A percentile compares a stretch with the other conserved stretches of the same genome.
Evolutionary conservation across 2,888 invertebrate species (phyloP).

Genomic region (Theretra japonica): DNA sequence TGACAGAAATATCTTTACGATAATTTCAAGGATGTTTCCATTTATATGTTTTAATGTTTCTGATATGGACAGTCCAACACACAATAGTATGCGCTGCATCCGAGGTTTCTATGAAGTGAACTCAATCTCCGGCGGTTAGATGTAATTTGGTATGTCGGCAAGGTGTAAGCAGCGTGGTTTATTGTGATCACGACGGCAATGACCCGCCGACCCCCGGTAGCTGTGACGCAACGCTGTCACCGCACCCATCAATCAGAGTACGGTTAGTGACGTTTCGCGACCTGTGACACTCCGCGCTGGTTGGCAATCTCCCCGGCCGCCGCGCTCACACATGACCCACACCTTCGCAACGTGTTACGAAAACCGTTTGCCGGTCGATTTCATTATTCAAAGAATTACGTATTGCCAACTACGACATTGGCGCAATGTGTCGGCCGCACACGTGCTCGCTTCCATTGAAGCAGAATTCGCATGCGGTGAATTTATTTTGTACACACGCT

Average conservation of each 20-base stretch:
- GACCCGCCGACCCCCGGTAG: conserved; percentile 73
- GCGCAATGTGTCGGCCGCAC: conserved; percentile 18
- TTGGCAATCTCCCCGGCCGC: conserved; percentile 36
- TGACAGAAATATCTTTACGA: no score
- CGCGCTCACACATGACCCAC: conserved; percentile 38
- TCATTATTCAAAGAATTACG: conserved; percentile 28
- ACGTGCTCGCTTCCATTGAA: conserved; percentile 20
- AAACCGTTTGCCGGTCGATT: conserved; percentile 21
- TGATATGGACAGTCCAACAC: not conserved
- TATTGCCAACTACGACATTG: conserved; percentile 21
- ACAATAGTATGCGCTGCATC: not conserved
- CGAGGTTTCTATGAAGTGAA: not conserved
- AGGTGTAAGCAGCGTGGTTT: conserved; percentile 52
- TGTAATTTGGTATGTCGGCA: conserved; percentile 51
- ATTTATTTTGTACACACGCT: conserved; percentile 8
- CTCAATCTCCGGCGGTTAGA: conserved; percentile 47
- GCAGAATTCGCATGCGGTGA: conserved; percentile 16
- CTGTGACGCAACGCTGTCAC: conserved; percentile 75
- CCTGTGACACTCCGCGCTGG: conserved; percentile 46
- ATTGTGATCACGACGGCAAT: conserved; percentile 75
- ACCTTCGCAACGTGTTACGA: conserved; percentile 32
- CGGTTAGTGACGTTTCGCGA: conserved; percentile 73
- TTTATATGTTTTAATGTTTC: not conserved
- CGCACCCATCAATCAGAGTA: conserved; percentile 76
- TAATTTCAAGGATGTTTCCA: no score